Base-by-base conservation (phyloP, 2,113 vertebrate genomes). In the Rhegmatorhina hoffmannsi region DNA sequence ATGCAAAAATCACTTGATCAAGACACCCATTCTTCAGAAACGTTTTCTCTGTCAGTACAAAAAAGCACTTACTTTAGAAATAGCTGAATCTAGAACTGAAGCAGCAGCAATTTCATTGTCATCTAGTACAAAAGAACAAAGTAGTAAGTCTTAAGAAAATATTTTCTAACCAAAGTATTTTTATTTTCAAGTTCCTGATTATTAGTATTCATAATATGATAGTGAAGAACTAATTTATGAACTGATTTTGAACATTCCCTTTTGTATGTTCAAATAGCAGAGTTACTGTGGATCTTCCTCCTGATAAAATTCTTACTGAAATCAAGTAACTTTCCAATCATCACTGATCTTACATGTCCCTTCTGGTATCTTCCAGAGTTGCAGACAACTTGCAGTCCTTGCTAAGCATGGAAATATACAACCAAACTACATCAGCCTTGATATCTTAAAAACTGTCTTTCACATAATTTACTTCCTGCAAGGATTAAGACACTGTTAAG, bases 51-150 rank as follows among this genome's bases (percentile, higher is more conserved):
- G 12, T 29, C 58, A 86, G 25, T 52, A 87, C 3, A 83, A 84
- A 89, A 93, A 84, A 34, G n/a, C 33, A 98, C 98, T 97, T 97
- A 98, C 98, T 92, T 97, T 96, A 83, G 97, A 95, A 90, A 97
- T 84, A 64, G 83, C 88, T 40, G 95, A 73, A 89, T 84, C 68
- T 25, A 95, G 47, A 21, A 69, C 93, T 19, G 95, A 95, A 89
- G 94, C 33, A 66, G 95, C 55, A 90, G 67, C 28, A 69, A 56
- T 66, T 33, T 94, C 87, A 85, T 43, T 95, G 87, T 52, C 64
- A 92, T 83, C 98, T 98, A 95, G 40, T 44, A 89, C 25, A 78
- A 95, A 88, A 96, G 14, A 97, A 85, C 10, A 85, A 95, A 92
- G 43, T 15, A 17, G 31, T 15, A 83, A 68, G 38, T 55, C 13